Evolutionary conservation across 2,797 vertebrate genomes (phyloP), one percentile per base, ranked within the genome.

Genomic region (Siniperca obscura): DNA sequence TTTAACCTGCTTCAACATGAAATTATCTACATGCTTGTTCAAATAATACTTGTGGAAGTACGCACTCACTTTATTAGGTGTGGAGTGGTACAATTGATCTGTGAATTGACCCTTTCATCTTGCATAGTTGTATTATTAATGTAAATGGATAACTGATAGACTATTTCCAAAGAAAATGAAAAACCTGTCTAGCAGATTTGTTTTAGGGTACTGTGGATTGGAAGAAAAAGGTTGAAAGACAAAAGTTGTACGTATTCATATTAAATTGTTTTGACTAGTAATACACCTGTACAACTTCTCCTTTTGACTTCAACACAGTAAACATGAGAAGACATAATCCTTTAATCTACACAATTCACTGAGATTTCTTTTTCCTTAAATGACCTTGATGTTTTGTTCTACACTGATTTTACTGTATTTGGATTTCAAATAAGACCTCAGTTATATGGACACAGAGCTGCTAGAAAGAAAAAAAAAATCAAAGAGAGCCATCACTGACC

Each of bases 401-500:
- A 66, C 16, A 27, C 16, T 69, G 34, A 22, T 71, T 86, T 61
- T 16, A 22, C 30, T 48, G 60, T 57, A 89, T 91, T 81, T 87
- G 74, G 69, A 81, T 90, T 89, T 84, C 64, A 89, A 83, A 88
- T 86, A 75, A 87, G 72, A 85, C 88, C 76, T 64, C 78, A 76
- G 72, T 78, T 86, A 72, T 76, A 76, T 70, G 82, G 70, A 90
- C 70, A 90, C 83, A 87, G 76, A 86, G 81, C 86, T 91, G 89
- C 78, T 76, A 66, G 52, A 67, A 74, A 70, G 46, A 62, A 69
- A 70, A 85, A 78, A 70, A 21, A 81, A 87, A 91, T 87, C 82
- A 91, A 93, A 92, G 81, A 52, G 78, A 87, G 90, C 77, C 86
- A 88, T 89, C 85, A 80, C 89, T 92, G 91, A 92, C 91, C 87